These are phyloP conservation scores for Pyrocephalus nanus DNA, from an alignment of 2,797 vertebrate genomes.

Conservation along the genomic window DNA sequence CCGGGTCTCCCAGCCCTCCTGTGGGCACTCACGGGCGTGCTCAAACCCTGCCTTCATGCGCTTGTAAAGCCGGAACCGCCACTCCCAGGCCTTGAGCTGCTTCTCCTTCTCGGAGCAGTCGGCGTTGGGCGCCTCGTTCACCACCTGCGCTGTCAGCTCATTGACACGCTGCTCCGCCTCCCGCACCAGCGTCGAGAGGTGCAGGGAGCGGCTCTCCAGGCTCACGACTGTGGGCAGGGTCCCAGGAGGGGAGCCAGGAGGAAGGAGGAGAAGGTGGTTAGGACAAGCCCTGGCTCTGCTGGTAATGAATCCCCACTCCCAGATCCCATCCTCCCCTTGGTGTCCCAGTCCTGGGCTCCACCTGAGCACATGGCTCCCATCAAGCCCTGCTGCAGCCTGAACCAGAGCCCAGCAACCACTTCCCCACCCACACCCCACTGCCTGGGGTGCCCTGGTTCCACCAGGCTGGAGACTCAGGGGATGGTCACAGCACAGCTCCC, in stretches of 20 bases:
- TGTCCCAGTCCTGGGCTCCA: neutral
- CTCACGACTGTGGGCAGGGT: conserved; percentile 79
- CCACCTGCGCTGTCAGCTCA: conserved; percentile 83
- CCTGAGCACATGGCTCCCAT: accelerated
- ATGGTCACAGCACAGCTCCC: accelerated
- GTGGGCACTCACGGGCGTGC: conserved; percentile 77
- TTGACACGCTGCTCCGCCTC: conserved; percentile 88
- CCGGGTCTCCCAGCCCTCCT: neutral
- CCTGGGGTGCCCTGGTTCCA: accelerated
- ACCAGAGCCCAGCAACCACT: neutral
- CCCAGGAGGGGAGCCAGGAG: neutral
- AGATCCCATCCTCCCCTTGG: accelerated
- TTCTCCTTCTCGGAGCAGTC: conserved; percentile 84
- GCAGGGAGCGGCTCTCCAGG: conserved; percentile 85
- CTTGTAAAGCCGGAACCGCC: conserved; percentile 89
- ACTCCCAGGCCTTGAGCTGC: conserved; percentile 91
- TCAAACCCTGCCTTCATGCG: conserved; percentile 92
- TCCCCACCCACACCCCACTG: accelerated
- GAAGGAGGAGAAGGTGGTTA: neutral
- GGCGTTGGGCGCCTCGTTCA: conserved; percentile 76
- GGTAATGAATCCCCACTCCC: neutral
- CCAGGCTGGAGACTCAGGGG: neutral
- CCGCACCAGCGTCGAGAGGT: conserved; percentile 85
- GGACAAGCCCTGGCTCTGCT: neutral
- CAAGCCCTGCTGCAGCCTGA: neutral